Percentiles rank a stretch among this genome's conserved stretches.
Evolutionary conservation across 2,888 invertebrate genomes (phyloP).

Genomic region (Oligia latruncula): DNA sequence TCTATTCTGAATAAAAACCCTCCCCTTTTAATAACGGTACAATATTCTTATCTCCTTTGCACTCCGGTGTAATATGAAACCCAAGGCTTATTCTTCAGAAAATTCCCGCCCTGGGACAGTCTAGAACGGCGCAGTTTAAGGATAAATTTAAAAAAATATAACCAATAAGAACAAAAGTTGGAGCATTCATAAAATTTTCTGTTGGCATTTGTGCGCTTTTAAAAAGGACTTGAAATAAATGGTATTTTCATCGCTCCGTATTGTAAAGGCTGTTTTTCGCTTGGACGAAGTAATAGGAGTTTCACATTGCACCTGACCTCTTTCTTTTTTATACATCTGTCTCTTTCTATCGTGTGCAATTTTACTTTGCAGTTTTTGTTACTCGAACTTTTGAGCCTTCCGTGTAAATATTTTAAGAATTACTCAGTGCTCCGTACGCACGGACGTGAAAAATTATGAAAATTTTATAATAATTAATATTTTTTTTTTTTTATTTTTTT

Average conservation of each 20-base stretch:
- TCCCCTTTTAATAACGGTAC: slow-evolving; percentile 61
- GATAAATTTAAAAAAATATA: slow-evolving; percentile 71
- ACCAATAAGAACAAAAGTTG: slow-evolving; percentile 60
- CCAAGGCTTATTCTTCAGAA: slow-evolving; percentile 68
- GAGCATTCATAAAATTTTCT: slow-evolving; percentile 66
- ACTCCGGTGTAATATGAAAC: slow-evolving; percentile 59
- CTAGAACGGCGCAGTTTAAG: slow-evolving; percentile 70
- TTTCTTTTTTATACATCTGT: slow-evolving; percentile 26
- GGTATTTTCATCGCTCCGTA: slow-evolving; percentile 56
- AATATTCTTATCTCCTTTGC: slow-evolving; percentile 60
- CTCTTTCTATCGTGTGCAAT: slow-evolving; percentile 22
- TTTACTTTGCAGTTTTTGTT: slow-evolving; percentile 45
- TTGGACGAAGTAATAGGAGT: slow-evolving; percentile 41
- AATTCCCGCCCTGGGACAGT: slow-evolving; percentile 72
- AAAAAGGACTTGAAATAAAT: slow-evolving; percentile 67
- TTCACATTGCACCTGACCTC: slow-evolving; percentile 41
- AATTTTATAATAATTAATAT: too few species aligned
- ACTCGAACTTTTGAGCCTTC: slow-evolving; percentile 18
- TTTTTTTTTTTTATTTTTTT: too few species aligned
- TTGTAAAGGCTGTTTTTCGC: slow-evolving; percentile 48
- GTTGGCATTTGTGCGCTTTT: slow-evolving; percentile 60
- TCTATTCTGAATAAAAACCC: slow-evolving; percentile 50
- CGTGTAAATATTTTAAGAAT: slow-evolving; percentile 36
- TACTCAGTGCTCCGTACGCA: not conserved
- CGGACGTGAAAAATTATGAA: not conserved